These are phyloP conservation scores for Ecdyonurus torrentis DNA, from an alignment of 2,888 invertebrate species.

Conservation along the genomic window DNA sequence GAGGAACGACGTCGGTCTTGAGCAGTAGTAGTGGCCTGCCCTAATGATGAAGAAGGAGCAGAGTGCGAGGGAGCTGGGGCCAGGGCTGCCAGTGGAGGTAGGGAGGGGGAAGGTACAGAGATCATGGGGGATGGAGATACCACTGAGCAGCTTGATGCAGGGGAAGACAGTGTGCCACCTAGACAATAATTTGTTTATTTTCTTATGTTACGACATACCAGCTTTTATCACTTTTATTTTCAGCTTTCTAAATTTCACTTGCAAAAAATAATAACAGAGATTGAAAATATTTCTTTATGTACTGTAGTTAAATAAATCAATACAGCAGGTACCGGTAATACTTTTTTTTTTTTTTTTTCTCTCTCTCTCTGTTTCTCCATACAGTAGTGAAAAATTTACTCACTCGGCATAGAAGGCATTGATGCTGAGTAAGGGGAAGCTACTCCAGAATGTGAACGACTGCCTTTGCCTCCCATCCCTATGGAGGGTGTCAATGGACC, in stretches of 20 bases:
- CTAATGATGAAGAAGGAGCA: background rate
- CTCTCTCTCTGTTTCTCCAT: too few relatives aligned
- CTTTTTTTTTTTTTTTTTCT: too few relatives aligned
- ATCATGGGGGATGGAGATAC: background rate
- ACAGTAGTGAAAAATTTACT: too few relatives aligned
- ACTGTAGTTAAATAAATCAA: too few relatives aligned
- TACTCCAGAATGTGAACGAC: background rate
- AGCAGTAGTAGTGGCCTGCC: conserved; percentile 19
- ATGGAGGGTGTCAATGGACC: conserved; percentile 16
- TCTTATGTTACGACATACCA: too few relatives aligned
- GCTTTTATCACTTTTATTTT: too few relatives aligned
- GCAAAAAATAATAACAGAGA: too few relatives aligned
- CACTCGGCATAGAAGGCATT: background rate
- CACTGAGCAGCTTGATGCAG: background rate
- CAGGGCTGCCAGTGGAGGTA: background rate
- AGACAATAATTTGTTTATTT: too few relatives aligned
- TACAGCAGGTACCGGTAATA: too few relatives aligned
- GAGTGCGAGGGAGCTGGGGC: background rate
- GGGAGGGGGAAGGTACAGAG: background rate
- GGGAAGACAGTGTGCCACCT: background rate
- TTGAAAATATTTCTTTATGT: too few relatives aligned
- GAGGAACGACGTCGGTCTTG: conserved; percentile 13
- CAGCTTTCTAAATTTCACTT: too few relatives aligned
- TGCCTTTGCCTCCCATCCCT: background rate
- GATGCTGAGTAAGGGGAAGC: background rate